Percentiles rank a stretch among this genome's conserved stretches.
These are phyloP conservation scores for Ginglymostoma cirratum DNA, from an alignment of 2,113 vertebrate genomes.

Conservation along the genomic window DNA sequence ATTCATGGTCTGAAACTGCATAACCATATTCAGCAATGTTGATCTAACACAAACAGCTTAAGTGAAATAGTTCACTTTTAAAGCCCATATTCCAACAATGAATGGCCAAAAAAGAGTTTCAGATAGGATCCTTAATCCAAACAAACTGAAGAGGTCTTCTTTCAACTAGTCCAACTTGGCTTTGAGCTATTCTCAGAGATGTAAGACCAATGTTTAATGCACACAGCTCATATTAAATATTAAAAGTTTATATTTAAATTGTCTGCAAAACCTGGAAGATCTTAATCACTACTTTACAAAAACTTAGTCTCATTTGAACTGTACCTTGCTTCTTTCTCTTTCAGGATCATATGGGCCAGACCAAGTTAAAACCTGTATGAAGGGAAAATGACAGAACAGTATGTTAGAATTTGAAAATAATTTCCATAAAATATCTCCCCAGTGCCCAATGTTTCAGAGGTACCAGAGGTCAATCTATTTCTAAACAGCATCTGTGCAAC, in stretches of 20 bases:
- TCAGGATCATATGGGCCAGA: slow-evolving; percentile 63
- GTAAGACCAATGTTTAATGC: not conserved
- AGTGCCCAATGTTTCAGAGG: slow-evolving; percentile 45
- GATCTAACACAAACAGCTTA: not conserved
- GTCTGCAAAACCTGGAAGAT: not conserved
- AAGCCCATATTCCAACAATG: not conserved
- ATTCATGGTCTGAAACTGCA: not conserved
- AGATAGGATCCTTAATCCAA: not conserved
- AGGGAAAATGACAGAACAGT: slow-evolving; percentile 40
- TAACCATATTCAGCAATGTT: not conserved
- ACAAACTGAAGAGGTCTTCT: not conserved
- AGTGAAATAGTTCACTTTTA: not conserved
- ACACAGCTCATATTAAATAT: not conserved
- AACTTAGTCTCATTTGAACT: not conserved
- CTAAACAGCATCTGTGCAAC: slow-evolving; percentile 49
- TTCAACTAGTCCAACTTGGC: not conserved
- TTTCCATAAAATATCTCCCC: slow-evolving; percentile 40
- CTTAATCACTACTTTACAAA: not conserved
- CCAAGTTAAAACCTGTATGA: slow-evolving; percentile 60
- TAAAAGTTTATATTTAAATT: not conserved
- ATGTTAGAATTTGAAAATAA: slow-evolving; percentile 39
- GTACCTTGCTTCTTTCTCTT: slow-evolving; percentile 60
- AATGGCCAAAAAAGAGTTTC: not conserved
- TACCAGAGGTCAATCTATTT: slow-evolving; percentile 38
- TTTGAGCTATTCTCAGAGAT: not conserved